Evolutionary conservation across 2,113 vertebrate species (phyloP).

Genomic region (Ochotona curzoniae): DNA sequence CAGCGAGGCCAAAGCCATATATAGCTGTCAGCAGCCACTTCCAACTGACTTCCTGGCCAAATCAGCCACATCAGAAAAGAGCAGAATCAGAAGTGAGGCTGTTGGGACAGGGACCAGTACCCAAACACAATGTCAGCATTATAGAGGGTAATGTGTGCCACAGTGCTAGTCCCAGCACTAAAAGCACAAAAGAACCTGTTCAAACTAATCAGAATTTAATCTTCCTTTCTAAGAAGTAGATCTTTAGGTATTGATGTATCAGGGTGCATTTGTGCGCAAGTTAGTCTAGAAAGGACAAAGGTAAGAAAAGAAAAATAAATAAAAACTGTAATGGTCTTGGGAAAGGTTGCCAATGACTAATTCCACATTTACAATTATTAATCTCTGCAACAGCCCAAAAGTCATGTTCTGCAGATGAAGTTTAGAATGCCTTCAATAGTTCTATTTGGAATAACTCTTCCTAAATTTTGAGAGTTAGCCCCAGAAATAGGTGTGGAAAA

Average conservation of each 20-base stretch:
- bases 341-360: not conserved
- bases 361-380: not conserved
- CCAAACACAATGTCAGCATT: too few relatives aligned
- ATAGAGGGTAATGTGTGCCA: too few relatives aligned
- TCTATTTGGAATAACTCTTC: not conserved
- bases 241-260: not conserved
- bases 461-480: not conserved
- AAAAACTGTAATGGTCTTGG: not conserved
- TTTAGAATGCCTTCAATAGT: not conserved
- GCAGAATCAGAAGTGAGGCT: too few relatives aligned
- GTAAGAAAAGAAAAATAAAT: conserved; percentile 20
- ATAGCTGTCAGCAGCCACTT: too few relatives aligned
- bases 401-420: not conserved
- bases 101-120: too few relatives aligned
- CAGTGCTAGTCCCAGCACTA: not conserved
- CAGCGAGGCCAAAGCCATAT: too few relatives aligned
- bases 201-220: too few relatives aligned
- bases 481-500: not conserved
- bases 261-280: not conserved
- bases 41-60: too few relatives aligned
- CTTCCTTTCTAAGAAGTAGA: not conserved
- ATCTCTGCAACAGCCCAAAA: not conserved
- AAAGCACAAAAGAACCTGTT: not conserved
- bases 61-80: too few relatives aligned
- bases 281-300: not conserved